Conservation (phyloP, 2,888 invertebrate species). For the Callinectes sapidus region DNA sequence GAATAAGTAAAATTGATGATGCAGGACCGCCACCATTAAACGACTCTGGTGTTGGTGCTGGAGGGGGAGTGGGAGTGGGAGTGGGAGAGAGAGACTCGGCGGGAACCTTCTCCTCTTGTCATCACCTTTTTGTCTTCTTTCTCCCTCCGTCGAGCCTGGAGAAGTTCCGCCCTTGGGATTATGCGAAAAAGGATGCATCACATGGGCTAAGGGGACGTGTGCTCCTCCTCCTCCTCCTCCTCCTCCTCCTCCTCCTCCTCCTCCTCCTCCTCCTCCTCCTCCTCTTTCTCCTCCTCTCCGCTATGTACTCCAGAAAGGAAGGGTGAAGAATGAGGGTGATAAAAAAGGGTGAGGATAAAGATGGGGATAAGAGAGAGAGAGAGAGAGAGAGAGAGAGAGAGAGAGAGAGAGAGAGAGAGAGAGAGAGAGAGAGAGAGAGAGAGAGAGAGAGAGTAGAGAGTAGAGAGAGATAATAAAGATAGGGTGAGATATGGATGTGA, state of each 20-base stretch:
- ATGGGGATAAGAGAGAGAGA: not conserved
- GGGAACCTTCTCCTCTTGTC: not conserved
- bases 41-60: not conserved
- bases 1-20: constrained; percentile 68
- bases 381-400: not conserved
- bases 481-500: not conserved
- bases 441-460: not conserved
- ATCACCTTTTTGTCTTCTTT: constrained; percentile 24
- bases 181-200: not conserved
- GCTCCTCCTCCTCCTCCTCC: constrained; percentile 12
- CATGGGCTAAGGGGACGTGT: not conserved
- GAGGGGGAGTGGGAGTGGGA: not conserved
- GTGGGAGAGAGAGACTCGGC: not conserved
- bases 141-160: not conserved
- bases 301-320: not conserved
- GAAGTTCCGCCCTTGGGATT: constrained; percentile 3
- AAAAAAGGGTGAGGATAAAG: not conserved
- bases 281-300: too few relatives aligned
- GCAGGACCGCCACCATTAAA: constrained; percentile 45
- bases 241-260: not conserved
- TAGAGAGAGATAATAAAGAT: not conserved
- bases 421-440: not conserved
- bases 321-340: not conserved
- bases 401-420: not conserved
- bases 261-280: not conserved